A percentile compares a stretch with the other conserved stretches of the same genome.
These are phyloP conservation scores for Strigops habroptila DNA, from an alignment of 2,113 vertebrate genomes.

Conservation along the genomic window DNA sequence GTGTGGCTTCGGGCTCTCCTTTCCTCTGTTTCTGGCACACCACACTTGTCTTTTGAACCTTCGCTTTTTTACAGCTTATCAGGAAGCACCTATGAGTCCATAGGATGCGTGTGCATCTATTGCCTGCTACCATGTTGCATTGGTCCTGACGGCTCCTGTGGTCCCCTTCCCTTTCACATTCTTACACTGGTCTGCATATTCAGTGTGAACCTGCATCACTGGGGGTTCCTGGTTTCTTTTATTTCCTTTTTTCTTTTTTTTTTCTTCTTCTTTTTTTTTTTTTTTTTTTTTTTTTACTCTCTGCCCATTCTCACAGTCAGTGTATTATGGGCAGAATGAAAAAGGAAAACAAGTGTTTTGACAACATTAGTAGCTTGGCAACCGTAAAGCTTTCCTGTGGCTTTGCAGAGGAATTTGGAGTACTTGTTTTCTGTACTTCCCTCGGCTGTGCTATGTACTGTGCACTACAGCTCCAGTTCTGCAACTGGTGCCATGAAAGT, in stretches of 20 bases:
- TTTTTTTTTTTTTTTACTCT: neutral
- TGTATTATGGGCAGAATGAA: neutral
- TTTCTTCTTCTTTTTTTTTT: neutral
- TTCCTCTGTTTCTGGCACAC: neutral
- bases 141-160: neutral
- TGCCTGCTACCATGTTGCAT: neutral
- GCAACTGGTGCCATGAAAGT: neutral
- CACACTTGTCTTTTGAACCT: neutral
- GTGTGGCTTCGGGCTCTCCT: neutral
- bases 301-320: neutral
- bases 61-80: neutral
- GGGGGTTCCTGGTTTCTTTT: too few species aligned
- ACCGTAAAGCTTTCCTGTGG: neutral
- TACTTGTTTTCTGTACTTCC: neutral
- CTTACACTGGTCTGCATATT: neutral
- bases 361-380: neutral
- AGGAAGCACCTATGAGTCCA: neutral
- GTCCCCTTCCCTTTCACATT: neutral
- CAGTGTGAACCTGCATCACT: neutral
- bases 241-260: too few species aligned
- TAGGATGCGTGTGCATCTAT: neutral
- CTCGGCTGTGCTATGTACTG: neutral
- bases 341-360: neutral
- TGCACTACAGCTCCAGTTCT: neutral
- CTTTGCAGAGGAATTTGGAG: slow-evolving; percentile 3